Percentiles rank a stretch among this genome's conserved stretches.
phyloP scores from a whole-genome alignment of 2,888 invertebrate species.

The Phlogophora meticulosa region DNA sequence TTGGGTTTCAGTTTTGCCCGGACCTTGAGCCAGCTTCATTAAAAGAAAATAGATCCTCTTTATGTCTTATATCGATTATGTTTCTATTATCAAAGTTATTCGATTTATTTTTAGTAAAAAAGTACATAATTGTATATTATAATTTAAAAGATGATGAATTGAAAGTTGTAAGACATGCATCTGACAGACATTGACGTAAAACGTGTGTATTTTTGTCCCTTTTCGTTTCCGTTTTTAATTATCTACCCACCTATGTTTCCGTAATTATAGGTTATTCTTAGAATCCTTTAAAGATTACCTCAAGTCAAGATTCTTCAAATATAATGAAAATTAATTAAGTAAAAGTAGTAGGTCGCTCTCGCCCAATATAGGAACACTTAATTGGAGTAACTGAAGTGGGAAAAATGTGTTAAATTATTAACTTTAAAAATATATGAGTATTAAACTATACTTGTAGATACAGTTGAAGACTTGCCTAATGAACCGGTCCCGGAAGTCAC shows the following conservation, averaged over 20 bases:
- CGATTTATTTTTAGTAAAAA: no score
- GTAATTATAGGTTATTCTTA: conserved; percentile 7
- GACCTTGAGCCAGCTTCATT: no score
- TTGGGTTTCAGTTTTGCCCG: no score
- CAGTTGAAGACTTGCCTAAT: no score
- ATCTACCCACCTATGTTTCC: neutral
- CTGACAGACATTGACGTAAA: conserved; percentile 12
- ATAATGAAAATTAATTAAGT: conserved; percentile 6
- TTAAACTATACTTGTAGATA: no score
- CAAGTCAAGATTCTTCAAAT: neutral
- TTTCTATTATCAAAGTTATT: no score
- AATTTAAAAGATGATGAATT: conserved; percentile 1
- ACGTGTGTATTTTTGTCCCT: conserved; percentile 24
- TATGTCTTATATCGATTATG: neutral
- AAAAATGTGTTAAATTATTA: no score
- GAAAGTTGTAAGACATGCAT: neutral
- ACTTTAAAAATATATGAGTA: no score
- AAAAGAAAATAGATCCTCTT: no score
- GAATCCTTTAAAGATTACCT: conserved; percentile 24
- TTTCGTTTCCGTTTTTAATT: conserved; percentile 23
- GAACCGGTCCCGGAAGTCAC: no score
- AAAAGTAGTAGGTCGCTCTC: neutral
- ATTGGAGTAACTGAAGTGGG: neutral
- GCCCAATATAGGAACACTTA: neutral
- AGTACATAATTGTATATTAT: no score